These are phyloP conservation scores for Augiades crinisus DNA, from an alignment of 2,888 invertebrate genomes.

Conservation along the genomic window DNA sequence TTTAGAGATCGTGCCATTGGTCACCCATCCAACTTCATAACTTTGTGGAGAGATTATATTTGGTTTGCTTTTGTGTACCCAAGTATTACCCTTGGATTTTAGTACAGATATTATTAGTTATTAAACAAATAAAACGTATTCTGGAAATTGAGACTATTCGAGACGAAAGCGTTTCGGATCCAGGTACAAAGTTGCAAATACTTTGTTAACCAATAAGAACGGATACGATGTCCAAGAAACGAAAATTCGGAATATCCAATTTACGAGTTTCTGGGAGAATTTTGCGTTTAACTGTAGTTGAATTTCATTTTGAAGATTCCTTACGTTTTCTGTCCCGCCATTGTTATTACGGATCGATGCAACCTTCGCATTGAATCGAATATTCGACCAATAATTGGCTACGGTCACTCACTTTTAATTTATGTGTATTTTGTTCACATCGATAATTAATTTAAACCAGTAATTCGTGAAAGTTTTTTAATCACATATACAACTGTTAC, in stretches of 20 bases:
- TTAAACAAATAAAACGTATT: too few relatives aligned
- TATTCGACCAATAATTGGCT: conserved; percentile 23
- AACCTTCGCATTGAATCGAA: conserved; percentile 23
- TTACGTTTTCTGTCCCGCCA: conserved; percentile 24
- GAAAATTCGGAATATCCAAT: conserved; percentile 25
- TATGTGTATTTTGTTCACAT: neutral
- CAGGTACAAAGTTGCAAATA: conserved; percentile 14
- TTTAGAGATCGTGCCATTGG: too few relatives aligned
- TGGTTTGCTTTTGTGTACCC: too few relatives aligned
- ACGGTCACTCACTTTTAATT: conserved; percentile 10
- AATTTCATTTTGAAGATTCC: conserved; percentile 31
- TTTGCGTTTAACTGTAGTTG: conserved; percentile 24
- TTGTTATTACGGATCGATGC: conserved; percentile 27
- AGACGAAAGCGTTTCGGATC: too few relatives aligned
- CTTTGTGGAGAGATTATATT: too few relatives aligned
- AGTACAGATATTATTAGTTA: too few relatives aligned
- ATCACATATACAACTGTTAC: too few relatives aligned
- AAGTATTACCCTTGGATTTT: too few relatives aligned
- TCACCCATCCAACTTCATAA: too few relatives aligned
- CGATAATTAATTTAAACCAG: neutral
- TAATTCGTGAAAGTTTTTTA: too few relatives aligned
- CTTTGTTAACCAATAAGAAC: conserved; percentile 48
- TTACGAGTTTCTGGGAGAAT: conserved; percentile 28
- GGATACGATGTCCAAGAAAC: conserved; percentile 23
- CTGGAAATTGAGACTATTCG: too few relatives aligned